phyloP scores from a whole-genome alignment of 2,113 vertebrate genomes.

The Eptesicus fuscus region DNA sequence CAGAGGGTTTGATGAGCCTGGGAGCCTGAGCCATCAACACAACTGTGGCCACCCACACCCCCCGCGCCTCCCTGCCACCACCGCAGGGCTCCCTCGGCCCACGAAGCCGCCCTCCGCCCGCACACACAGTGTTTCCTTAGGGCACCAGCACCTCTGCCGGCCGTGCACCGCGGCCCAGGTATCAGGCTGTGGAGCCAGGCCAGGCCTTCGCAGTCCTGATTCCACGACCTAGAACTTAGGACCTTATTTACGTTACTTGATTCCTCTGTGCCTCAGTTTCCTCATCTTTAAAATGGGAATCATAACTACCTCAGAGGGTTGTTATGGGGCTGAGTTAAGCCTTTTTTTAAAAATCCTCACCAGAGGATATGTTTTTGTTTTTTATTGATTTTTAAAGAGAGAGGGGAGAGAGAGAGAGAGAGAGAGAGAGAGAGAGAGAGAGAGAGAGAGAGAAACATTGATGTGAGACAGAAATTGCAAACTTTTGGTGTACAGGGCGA shows the following conservation, averaged over 20 bases:
- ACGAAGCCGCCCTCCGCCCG: not conserved
- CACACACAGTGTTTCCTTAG: too few species aligned
- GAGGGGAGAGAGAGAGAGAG: not conserved
- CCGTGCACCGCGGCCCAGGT: not conserved
- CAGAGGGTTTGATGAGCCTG: slow-evolving; percentile 18
- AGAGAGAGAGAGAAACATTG: not conserved
- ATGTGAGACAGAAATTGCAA: not conserved
- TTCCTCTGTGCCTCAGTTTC: not conserved
- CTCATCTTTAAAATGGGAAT: not conserved
- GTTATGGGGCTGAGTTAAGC: not conserved
- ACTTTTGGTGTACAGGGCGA: not conserved
- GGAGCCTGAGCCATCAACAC: not conserved
- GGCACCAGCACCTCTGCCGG: not conserved
- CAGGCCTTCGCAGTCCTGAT: not conserved
- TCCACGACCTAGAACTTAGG: not conserved
- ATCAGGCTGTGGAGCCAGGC: not conserved
- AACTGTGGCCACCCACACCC: not conserved
- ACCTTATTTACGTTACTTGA: not conserved
- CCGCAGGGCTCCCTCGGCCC: not conserved
- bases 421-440: not conserved
- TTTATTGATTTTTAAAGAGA: not conserved
- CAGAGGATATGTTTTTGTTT: not conserved
- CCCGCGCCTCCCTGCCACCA: not conserved
- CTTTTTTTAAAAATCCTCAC: not conserved
- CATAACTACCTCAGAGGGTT: not conserved